Evolutionary conservation across 1,140 invertebrate genomes (phyloP).

Genomic region (Drosophila suzukii): DNA sequence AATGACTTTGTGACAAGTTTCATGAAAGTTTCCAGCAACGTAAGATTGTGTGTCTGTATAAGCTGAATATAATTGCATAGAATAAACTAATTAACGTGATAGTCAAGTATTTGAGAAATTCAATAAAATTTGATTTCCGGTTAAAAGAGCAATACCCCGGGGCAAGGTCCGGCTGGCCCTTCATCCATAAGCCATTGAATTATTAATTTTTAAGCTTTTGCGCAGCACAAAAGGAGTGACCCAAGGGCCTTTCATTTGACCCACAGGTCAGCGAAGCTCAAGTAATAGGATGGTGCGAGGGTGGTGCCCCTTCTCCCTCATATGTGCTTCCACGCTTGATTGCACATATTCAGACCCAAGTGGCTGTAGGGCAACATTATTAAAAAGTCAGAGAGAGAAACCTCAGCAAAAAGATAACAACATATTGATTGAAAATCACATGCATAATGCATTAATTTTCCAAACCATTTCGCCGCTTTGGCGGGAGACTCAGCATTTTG

Average conservation of each 20-base stretch:
- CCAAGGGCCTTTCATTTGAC: slow-evolving; percentile 66
- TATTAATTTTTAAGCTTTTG: slow-evolving; percentile 78
- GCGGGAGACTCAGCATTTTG: not conserved
- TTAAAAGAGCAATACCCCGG: slow-evolving; percentile 32
- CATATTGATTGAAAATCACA: slow-evolving; percentile 42
- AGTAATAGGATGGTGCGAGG: slow-evolving; percentile 48
- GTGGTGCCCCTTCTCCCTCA: slow-evolving; percentile 21
- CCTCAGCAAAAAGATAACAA: slow-evolving; percentile 26
- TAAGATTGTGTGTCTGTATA: slow-evolving; percentile 19
- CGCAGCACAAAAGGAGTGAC: slow-evolving; percentile 33
- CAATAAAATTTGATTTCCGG: slow-evolving; percentile 58
- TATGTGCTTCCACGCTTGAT: slow-evolving; percentile 52
- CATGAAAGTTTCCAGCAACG: slow-evolving; percentile 43
- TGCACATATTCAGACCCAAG: slow-evolving; percentile 69
- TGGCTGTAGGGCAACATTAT: slow-evolving; percentile 45
- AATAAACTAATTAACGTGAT: slow-evolving; percentile 57
- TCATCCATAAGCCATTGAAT: slow-evolving; percentile 73
- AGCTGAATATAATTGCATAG: slow-evolving; percentile 66
- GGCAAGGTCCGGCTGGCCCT: slow-evolving; percentile 35
- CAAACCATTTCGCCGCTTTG: slow-evolving; percentile 17
- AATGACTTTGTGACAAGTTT: slow-evolving; percentile 61
- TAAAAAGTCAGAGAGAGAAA: slow-evolving; percentile 40
- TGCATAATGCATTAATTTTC: slow-evolving; percentile 65
- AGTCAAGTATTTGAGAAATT: slow-evolving; percentile 26
- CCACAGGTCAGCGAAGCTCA: slow-evolving; percentile 71